phyloP scores from a whole-genome alignment of 2,113 vertebrate genomes.

The Burhinus bistriatus region DNA sequence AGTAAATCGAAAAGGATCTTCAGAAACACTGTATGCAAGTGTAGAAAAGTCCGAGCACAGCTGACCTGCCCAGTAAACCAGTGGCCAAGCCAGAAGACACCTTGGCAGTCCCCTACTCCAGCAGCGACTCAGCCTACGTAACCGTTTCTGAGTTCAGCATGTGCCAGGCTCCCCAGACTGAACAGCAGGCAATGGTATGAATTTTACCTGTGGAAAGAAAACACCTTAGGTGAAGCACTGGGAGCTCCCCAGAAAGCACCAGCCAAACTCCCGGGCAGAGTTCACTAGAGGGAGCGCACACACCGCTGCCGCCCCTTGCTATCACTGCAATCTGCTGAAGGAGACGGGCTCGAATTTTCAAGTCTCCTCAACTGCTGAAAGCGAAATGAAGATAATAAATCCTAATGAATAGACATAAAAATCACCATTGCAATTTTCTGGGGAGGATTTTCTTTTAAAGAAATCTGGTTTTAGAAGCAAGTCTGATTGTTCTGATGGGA shows the following conservation, averaged over 20 bases:
- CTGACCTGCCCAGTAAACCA: background rate
- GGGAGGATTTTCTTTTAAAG: background rate
- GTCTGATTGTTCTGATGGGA: background rate
- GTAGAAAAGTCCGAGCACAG: background rate
- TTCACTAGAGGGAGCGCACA: conserved; percentile 61
- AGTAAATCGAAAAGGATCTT: background rate
- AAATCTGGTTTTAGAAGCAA: background rate
- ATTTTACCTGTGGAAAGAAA: background rate
- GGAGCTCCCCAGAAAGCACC: background rate
- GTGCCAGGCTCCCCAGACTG: background rate
- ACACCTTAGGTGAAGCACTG: background rate
- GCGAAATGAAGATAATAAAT: conserved; percentile 38
- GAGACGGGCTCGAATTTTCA: background rate
- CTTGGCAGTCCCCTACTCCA: background rate
- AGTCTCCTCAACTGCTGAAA: background rate
- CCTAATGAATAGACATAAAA: background rate
- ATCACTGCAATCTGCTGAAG: background rate
- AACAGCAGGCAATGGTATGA: background rate
- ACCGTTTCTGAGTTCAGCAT: background rate
- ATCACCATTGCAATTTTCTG: background rate
- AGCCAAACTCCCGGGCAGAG: background rate
- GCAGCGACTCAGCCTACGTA: background rate
- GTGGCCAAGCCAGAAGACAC: background rate
- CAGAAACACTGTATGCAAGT: background rate
- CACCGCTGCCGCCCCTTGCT: background rate